A percentile compares a stretch with the other conserved stretches of the same genome.
phyloP scores from a whole-genome alignment of 2,888 invertebrate species.

The Cryptus armator region DNA sequence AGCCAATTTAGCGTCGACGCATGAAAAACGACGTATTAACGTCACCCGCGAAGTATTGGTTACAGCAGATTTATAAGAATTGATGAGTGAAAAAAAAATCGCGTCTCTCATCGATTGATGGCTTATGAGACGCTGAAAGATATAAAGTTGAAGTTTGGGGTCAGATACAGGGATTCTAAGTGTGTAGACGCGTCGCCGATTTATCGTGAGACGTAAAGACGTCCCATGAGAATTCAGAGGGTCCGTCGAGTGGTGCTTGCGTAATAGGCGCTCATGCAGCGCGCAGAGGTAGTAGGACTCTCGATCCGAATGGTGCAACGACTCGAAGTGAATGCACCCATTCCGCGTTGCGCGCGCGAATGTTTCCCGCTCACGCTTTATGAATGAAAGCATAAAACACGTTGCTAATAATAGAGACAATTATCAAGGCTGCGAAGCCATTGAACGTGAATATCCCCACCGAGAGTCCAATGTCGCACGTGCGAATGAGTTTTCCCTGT shows the following conservation, averaged over 20 bases:
- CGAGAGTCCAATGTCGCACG: not conserved
- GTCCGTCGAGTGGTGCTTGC: slow-evolving; percentile 81
- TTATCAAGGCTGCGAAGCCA: slow-evolving; percentile 5
- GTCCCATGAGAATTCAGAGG: slow-evolving; percentile 81
- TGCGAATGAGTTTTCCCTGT: not conserved
- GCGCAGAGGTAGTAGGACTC: slow-evolving; percentile 66
- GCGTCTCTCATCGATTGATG: too few species aligned
- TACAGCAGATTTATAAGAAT: too few species aligned
- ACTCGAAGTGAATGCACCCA: not conserved
- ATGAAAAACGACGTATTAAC: too few species aligned
- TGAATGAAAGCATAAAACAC: not conserved
- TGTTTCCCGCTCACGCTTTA: not conserved
- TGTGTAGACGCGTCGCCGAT: not conserved
- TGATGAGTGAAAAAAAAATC: too few species aligned
- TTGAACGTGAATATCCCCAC: slow-evolving; percentile 16
- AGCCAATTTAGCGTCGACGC: too few species aligned
- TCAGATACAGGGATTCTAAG: not conserved
- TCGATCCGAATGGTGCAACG: slow-evolving; percentile 25
- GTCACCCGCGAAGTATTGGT: too few species aligned
- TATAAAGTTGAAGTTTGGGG: not conserved
- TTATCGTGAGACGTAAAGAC: slow-evolving; percentile 53
- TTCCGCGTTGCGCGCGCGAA: not conserved
- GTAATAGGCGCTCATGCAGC: slow-evolving; percentile 74
- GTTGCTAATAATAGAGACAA: slow-evolving; percentile 13
- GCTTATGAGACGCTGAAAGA: too few species aligned